phyloP scores from a whole-genome alignment of 2,797 vertebrate species.

The Micromesistius poutassou region DNA sequence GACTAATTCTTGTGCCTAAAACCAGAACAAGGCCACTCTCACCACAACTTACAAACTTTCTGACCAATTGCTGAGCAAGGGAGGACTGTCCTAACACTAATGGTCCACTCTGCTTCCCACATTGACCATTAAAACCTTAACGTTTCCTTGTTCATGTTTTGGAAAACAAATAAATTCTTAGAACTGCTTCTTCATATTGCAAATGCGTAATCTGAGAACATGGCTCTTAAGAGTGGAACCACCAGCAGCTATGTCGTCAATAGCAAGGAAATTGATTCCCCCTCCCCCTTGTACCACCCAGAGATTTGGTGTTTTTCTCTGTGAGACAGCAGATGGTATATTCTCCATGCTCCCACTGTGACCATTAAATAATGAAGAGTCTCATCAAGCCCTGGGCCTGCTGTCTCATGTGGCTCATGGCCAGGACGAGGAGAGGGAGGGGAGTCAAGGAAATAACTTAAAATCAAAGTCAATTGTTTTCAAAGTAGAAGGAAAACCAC shows the following conservation, averaged over 20 bases:
- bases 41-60: constrained; percentile 29
- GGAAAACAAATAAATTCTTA: neutral
- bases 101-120: constrained; percentile 29
- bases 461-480: constrained; percentile 10
- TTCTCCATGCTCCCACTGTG: constrained; percentile 70
- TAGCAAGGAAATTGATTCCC: constrained; percentile 44
- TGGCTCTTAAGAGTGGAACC: constrained; percentile 13
- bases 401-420: constrained; percentile 63
- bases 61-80: constrained; percentile 10
- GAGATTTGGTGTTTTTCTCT: constrained; percentile 53
- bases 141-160: neutral
- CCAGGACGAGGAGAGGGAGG: constrained; percentile 36
- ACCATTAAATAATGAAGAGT: constrained; percentile 80
- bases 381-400: constrained; percentile 73
- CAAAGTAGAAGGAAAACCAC: constrained; percentile 12
- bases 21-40: constrained; percentile 28
- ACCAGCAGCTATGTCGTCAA: constrained; percentile 21
- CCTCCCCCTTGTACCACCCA: constrained; percentile 35
- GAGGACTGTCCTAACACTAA: constrained; percentile 39
- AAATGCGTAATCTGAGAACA: neutral
- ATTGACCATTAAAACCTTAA: neutral
- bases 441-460: constrained; percentile 21
- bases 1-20: neutral
- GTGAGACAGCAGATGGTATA: constrained; percentile 71
- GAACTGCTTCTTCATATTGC: neutral